Base-by-base conservation (phyloP, 2,797 vertebrate genomes). In the Micrastur ruficollis region DNA sequence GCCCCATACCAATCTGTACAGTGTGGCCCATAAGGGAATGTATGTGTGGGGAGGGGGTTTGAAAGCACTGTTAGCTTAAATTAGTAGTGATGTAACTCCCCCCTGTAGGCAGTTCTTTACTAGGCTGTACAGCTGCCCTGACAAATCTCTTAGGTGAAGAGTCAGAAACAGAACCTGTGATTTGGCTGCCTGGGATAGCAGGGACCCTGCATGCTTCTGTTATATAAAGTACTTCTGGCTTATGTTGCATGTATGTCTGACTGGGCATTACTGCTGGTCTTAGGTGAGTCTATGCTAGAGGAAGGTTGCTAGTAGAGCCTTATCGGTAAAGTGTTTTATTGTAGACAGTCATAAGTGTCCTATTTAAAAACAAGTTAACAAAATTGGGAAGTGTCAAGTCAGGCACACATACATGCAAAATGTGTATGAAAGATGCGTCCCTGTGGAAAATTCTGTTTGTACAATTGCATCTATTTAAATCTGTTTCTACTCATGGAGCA, bases 1-100 rank as follows among this genome's bases (percentile, higher is more conserved):
- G 6, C 18, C 26, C 13, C 9, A 1, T 9, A 9, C 6, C 26
- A 15, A 46, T 22, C 70, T 92, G 42, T 73, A 38, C 38, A 27
- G 21, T 3, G 12, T 46, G 58, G 3, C 42, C 20, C 4, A 0
- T 27, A 12, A 11, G 11, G 16, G 53, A 36, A 21, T 4, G 1
- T 52, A 36, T 46, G 5, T 32, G 61, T 46, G 32, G 12, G 8
- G 20, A 74, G 8, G 8, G 38, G 8, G 1, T 15, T 68, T 79
- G 55, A 50, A 55, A 58, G 62, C 12, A 1, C n/a, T 14, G 6
- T 12, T 61, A n/a, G 29, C 19, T 73, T 67, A 29, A 62, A 34
- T 55, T 7, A n/a, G 23, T 15, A 15, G 32, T 15, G 29, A 36
- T 67, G 5, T 8, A 63, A 46, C 32, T 74, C 52, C 7, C 32